Conservation (phyloP, 2,797 vertebrate species). For the Anisognathus igniventris region DNA sequence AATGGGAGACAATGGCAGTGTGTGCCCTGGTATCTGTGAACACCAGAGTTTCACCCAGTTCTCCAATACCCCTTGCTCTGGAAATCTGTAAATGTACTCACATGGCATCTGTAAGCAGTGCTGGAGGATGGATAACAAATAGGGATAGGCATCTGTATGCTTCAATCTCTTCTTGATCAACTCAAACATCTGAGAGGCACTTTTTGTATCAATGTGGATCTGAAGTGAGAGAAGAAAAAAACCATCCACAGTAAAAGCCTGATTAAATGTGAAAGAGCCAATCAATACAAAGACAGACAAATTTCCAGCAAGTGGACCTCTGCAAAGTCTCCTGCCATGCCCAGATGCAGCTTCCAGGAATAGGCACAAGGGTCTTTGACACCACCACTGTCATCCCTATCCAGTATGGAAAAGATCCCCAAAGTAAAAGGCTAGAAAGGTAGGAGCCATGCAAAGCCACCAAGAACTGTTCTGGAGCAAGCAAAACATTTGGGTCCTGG, state of each 20-base stretch:
- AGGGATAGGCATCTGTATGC: conserved; percentile 93
- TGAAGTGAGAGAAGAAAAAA: conserved; percentile 40
- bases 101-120: conserved; percentile 97
- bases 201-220: conserved; percentile 95
- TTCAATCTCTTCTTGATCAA: conserved; percentile 93
- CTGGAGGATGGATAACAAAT: conserved; percentile 94
- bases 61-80: background rate
- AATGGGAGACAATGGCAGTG: background rate
- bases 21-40: background rate
- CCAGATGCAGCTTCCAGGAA: background rate
- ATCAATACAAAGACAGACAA: background rate
- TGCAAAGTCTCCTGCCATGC: background rate
- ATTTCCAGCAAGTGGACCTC: background rate
- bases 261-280: background rate
- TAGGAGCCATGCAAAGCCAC: background rate
- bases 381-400: background rate
- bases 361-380: background rate
- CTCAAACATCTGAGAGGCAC: conserved; percentile 95
- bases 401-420: background rate
- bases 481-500: background rate
- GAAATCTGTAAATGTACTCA: conserved; percentile 72
- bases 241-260: background rate
- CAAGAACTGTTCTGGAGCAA: background rate
- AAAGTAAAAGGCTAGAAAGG: background rate
- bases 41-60: background rate